A percentile compares a stretch with the other conserved stretches of the same genome.
Evolutionary conservation across 2,888 invertebrate species (phyloP).

Genomic region (Cabera pusaria): DNA sequence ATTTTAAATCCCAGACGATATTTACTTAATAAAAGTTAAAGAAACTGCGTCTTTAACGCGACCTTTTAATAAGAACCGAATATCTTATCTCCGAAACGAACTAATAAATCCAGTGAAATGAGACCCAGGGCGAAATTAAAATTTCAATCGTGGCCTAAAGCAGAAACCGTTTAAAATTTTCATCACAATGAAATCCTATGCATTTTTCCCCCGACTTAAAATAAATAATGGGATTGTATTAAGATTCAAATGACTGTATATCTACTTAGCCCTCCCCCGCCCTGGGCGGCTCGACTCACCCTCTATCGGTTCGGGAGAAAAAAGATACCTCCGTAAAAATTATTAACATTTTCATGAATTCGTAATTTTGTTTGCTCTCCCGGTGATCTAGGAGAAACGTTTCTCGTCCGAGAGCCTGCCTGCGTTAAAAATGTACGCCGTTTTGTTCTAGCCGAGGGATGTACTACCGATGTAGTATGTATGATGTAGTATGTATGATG

Average conservation of each 20-base stretch:
- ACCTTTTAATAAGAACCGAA: constrained; percentile 27
- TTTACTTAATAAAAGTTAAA: constrained; percentile 20
- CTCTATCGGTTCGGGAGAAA: constrained; percentile 49
- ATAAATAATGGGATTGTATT: constrained; percentile 74
- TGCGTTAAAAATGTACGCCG: constrained; percentile 46
- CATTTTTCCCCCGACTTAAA: constrained; percentile 64
- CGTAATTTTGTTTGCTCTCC: constrained; percentile 56
- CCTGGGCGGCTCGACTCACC: constrained; percentile 61
- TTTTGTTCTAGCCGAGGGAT: constrained; percentile 23
- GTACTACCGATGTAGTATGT: constrained; percentile 32
- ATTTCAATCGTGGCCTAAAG: constrained; percentile 44
- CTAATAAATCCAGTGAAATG: constrained; percentile 34
- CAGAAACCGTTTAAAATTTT: constrained; percentile 49
- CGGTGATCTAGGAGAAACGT: constrained; percentile 45
- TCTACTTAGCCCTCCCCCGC: constrained; percentile 58
- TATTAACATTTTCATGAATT: constrained; percentile 71
- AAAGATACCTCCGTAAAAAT: constrained; percentile 58
- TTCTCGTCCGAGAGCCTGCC: constrained; percentile 39
- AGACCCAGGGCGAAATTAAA: constrained; percentile 40
- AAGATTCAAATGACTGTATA: constrained; percentile 74
- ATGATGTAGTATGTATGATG: no score
- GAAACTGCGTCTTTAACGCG: constrained; percentile 16
- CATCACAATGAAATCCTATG: constrained; percentile 55
- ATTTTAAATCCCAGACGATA: constrained; percentile 13
- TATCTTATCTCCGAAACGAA: constrained; percentile 20